Evolutionary conservation across 2,888 invertebrate species (phyloP), one percentile per base, ranked within the genome.

Genomic region (Tetanocera ferruginea): DNA sequence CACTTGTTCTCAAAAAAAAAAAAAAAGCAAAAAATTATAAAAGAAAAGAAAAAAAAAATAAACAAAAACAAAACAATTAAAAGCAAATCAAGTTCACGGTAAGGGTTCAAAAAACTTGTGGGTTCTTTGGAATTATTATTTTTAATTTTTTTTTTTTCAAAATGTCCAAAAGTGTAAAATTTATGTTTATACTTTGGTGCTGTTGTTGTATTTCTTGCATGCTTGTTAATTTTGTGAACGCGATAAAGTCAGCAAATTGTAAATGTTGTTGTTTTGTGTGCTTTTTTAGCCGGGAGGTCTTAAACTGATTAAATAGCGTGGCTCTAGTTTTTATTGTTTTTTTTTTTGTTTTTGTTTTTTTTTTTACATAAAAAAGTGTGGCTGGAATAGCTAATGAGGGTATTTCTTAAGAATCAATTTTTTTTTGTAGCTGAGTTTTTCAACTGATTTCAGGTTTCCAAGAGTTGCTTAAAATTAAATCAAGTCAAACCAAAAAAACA

Each of bases 71-170:
- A 52, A 64, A 49, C 25, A 43, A 17, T 37, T 19, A 55, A 43
- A 67, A 67, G 55, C 4, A 66, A 66, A 75, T 75, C 75, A 75
- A 75, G 75, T 75, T 75, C 75, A 75, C 37, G 67, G 66, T 55
- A 23, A 31, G 55, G 55, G 75, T 75, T 75, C 55, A 75, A 55
- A 28, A 51, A 67, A 75, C 37, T 49, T 52, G 66, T 23, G 37
- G 64, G 64, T 62, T 55, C 19, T 11, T 31, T 31, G 64, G 34
- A 49, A 23, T 23, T 52, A 23, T 23, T 52, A 49, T 49, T 23
- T 23, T 31, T 19, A 37, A 19, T 37, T 43, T 23, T 31, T 19
- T 19, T 9, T 37, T 43, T 67, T n/a, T 67, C 37, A 34, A 43
- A 67, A 49, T 67, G 49, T n/a, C 11, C 14, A 43, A 43, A 43